Evolutionary conservation across 1,140 invertebrate species (phyloP), one percentile per base, ranked within the genome.

Genomic region (Pollicipes pollicipes): DNA sequence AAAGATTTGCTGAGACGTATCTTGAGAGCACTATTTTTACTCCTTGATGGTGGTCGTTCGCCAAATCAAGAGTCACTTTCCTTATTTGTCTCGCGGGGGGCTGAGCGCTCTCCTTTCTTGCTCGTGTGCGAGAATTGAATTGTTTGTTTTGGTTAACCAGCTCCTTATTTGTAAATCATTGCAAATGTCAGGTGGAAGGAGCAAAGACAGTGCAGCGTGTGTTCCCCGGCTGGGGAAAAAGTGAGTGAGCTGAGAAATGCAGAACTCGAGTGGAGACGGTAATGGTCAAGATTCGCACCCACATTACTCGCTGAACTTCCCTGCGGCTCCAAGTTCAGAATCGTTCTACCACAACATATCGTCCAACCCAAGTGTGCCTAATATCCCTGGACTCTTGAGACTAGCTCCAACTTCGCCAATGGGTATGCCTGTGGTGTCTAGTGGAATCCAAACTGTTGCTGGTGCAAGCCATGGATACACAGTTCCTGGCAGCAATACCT

Each of bases 191-290:
- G 64, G 64, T 29, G n/a, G 28, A 66, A 29, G n/a, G 64, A 1
- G 27, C 27, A 66, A 28, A 28, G 28, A 28, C 28, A 29, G 64
- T 66, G 64, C 64, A 58, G 2, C 45, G 45, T 58, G 6, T 21
- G 45, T 58, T 58, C 24, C 45, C 45, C 45, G 8, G 6, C 6
- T 24, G 45, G 45, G 45, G 24, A 58, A 66, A 66, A 66, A 66
- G 64, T 29, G 64, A 66, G 64, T 66, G 64, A 29, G n/a, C 3
- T 77, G 78, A 35, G 66, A 6, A 28, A 73, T 73, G n/a, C 69
- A 70, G 58, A 66, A 63, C n/a, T 73, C 72, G 24, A 73, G 72
- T 71, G 71, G 70, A 29, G 72, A 73, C 21, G 69, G 71, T 67
- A 45, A 29, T n/a, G 37, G 27, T 6, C n/a, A n/a, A 30, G 69